Evolutionary conservation across 2,797 vertebrate genomes (phyloP).

Genomic region (Hapalemur alaotrensis): DNA sequence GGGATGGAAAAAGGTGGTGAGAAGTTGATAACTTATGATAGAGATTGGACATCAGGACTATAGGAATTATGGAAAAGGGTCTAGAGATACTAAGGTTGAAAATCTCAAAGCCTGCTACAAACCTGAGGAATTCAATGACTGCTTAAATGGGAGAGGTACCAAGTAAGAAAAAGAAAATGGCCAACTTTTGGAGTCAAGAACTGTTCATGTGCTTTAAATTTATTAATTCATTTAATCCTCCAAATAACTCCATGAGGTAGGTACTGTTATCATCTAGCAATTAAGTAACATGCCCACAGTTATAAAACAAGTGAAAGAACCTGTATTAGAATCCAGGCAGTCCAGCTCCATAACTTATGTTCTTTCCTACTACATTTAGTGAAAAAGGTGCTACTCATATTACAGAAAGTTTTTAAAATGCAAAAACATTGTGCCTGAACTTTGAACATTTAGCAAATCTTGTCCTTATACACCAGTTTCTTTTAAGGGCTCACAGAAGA

Average conservation of each 20-base stretch:
- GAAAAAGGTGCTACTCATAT: neutral
- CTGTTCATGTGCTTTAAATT: constrained; percentile 9
- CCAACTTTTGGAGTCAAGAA: neutral
- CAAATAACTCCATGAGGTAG: neutral
- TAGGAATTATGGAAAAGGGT: neutral
- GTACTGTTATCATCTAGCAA: neutral
- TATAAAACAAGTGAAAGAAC: neutral
- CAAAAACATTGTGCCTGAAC: constrained; percentile 4
- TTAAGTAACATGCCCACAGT: neutral
- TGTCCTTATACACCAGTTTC: constrained; percentile 5
- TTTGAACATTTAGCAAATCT: neutral
- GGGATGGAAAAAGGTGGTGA: neutral
- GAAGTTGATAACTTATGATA: neutral
- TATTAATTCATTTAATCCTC: constrained; percentile 32
- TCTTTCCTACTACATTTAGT: neutral
- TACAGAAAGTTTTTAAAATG: neutral
- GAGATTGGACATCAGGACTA: neutral
- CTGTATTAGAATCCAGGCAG: neutral
- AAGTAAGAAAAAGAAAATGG: constrained; percentile 23
- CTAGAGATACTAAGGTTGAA: neutral
- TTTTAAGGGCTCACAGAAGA: neutral
- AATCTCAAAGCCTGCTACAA: constrained; percentile 9
- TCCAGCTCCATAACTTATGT: neutral
- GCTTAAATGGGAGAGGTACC: neutral
- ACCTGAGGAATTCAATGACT: neutral